Evolutionary conservation across 2,888 invertebrate genomes (phyloP), one percentile per base, ranked within the genome.

Genomic region (Archips crataeganus): DNA sequence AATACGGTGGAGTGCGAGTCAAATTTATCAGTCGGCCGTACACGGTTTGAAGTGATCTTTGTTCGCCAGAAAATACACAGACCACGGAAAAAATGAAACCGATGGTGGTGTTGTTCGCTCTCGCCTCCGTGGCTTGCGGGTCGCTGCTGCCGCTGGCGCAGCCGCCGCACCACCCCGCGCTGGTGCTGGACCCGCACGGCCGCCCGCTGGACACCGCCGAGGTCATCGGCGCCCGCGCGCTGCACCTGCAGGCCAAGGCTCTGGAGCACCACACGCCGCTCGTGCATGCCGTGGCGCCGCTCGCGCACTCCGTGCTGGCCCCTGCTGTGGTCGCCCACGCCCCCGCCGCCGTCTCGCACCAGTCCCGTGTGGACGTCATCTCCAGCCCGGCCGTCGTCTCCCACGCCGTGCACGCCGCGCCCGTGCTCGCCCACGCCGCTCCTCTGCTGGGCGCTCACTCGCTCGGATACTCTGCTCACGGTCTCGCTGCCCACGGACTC

Each of bases 71-170:
- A 77, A 77, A 82, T 54, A 84, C 91, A 92, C 92, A 92, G 92
- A 92, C 91, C 91, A 89, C 87, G 86, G 82, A 80, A 15, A 81
- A 73, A 78, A 93, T 93, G 93, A 89, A 88, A 86, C 87, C 93
- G 93, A 86, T 95, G 95, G 95, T 95, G 95, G 95, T 95, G 91
- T 95, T 96, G 89, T 95, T 95, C 90, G 95, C 95, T 91, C 90
- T 96, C 78, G 90, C 95, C 85, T 94, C 95, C 78, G 91, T 95
- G 85, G 96, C 95, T 75, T 94, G 94, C 84, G 96, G 96, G 82
- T 94, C 94, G 62, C 83, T 88, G 86, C 87, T 92, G 83, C 91
- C 87, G 76, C 81, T 86, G 85, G 94, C 93, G 81, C 93, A 94
- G 85, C 93, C 79, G 36, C 80, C 80, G 61, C 77, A 81, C 74